Percentiles rank a stretch among this genome's conserved stretches.
These are phyloP conservation scores for Ammodytes dubius DNA, from an alignment of 2,113 vertebrate species.

Conservation along the genomic window DNA sequence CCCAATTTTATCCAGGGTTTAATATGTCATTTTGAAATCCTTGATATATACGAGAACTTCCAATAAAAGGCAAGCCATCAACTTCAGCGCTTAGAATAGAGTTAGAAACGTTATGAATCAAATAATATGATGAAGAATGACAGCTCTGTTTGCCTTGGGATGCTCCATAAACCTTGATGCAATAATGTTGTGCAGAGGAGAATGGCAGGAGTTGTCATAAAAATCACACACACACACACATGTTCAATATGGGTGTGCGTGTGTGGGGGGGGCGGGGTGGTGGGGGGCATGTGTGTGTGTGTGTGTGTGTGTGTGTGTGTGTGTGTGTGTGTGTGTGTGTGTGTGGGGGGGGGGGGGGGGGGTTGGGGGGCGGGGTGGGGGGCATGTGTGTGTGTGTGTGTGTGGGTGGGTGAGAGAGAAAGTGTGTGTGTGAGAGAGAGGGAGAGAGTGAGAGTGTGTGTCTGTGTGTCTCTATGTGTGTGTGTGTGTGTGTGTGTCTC, in stretches of 20 bases:
- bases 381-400: no score
- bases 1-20: constrained; percentile 33
- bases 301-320: not conserved
- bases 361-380: no score
- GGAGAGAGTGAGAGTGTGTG: no score
- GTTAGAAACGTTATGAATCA: constrained; percentile 67
- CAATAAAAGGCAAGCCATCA: constrained; percentile 49
- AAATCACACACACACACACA: constrained; percentile 72
- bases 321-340: not conserved
- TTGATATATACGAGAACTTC: constrained; percentile 75
- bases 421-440: no score
- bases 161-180: constrained; percentile 66
- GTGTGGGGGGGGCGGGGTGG: no score
- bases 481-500: no score
- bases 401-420: no score
- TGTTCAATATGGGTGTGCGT: constrained; percentile 50
- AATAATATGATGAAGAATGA: constrained; percentile 56
- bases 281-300: not conserved
- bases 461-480: no score
- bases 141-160: constrained; percentile 57
- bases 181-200: constrained; percentile 61
- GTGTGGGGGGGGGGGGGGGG: no score
- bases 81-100: constrained; percentile 41
- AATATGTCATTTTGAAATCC: constrained; percentile 72
- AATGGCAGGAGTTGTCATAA: constrained; percentile 62